Conservation (phyloP, 2,113 vertebrate genomes). For the Diadophis punctatus region DNA sequence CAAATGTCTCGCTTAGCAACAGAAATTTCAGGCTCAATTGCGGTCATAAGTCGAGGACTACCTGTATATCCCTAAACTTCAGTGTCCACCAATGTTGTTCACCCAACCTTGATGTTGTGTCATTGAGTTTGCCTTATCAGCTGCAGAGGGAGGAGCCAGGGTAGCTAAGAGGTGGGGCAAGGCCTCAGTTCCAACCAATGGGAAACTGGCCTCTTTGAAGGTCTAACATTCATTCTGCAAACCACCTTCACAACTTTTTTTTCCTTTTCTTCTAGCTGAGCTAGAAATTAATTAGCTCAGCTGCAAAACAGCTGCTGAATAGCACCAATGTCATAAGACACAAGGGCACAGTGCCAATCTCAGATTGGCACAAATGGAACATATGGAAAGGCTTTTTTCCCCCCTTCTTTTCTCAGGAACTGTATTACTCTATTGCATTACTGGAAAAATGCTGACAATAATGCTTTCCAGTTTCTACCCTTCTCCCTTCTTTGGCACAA, state of each 20-base stretch:
- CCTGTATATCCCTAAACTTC: not conserved
- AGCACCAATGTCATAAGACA: not conserved
- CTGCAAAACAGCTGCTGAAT: not conserved
- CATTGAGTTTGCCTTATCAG: not conserved
- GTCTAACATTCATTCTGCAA: not conserved
- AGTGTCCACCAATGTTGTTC: not conserved
- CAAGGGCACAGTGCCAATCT: not conserved
- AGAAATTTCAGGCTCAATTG: not conserved
- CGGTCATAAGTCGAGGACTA: not conserved
- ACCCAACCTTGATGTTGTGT: not conserved
- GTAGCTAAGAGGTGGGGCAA: not conserved
- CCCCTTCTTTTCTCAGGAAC: not conserved
- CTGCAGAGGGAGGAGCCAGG: not conserved
- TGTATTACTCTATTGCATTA: not conserved
- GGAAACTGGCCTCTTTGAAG: not conserved
- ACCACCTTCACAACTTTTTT: not conserved
- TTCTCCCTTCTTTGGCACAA: rapidly evolving
- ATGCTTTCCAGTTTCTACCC: not conserved
- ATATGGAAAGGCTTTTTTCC: not conserved
- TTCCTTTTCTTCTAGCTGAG: not conserved
- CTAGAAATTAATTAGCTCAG: not conserved
- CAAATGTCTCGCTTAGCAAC: not conserved
- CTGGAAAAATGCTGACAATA: not conserved
- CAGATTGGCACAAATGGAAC: not conserved
- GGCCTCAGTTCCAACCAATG: not conserved